Conservation (phyloP, 1,140 invertebrate genomes). For the Pachypsylla venusta region DNA sequence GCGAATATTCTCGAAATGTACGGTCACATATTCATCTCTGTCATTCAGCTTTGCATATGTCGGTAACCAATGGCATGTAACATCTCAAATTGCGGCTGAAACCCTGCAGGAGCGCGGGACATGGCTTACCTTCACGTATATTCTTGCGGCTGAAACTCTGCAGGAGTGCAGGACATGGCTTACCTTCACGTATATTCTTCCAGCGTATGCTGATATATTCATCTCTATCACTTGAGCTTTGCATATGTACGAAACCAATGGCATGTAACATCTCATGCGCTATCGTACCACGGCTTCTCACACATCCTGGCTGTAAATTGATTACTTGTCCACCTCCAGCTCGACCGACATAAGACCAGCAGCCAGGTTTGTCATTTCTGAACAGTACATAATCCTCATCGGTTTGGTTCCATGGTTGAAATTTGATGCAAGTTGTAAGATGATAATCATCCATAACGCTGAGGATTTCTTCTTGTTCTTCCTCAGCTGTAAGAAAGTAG, state of each 20-base stretch:
- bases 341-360: conserved; percentile 39
- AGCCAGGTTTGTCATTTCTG: conserved; percentile 31
- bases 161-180: background rate
- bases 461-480: conserved; percentile 33
- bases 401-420: conserved; percentile 37
- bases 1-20: conserved; percentile 12
- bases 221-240: conserved; percentile 47
- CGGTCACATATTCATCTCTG: background rate
- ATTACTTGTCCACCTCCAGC: conserved; percentile 40
- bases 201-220: conserved; percentile 43
- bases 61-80: conserved; percentile 15
- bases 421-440: conserved; percentile 41
- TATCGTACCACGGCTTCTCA: conserved; percentile 38
- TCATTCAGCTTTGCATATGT: conserved; percentile 19
- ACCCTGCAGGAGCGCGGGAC: background rate
- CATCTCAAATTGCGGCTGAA: conserved; percentile 14
- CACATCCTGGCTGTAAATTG: conserved; percentile 39
- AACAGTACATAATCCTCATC: conserved; percentile 39
- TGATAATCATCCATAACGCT: conserved; percentile 38
- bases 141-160: conserved; percentile 29
- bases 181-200: conserved; percentile 38
- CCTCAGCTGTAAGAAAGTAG: conserved; percentile 32
- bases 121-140: conserved; percentile 33
- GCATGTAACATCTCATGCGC: conserved; percentile 50
- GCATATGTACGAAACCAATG: conserved; percentile 51